Evolutionary conservation across 2,113 vertebrate genomes (phyloP).

Genomic region (Edolisoma coerulescens): DNA sequence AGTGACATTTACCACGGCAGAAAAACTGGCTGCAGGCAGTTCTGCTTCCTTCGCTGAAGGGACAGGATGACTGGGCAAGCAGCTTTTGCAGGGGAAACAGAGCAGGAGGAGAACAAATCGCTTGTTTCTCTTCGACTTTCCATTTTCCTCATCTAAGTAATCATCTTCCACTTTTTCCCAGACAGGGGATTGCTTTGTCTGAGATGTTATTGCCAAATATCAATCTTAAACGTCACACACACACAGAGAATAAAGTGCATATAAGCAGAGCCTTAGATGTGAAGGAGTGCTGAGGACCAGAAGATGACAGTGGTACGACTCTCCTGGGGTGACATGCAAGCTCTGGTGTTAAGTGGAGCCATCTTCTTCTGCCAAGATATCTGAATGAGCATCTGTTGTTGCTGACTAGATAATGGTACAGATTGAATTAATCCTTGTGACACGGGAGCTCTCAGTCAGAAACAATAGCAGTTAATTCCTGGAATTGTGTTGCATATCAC

Average conservation of each 20-base stretch:
- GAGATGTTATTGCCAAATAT: slow-evolving; percentile 26
- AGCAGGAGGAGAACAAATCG: not conserved
- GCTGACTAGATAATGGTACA: not conserved
- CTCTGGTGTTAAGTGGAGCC: not conserved
- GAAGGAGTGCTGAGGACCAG: not conserved
- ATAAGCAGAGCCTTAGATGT: not conserved
- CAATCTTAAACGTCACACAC: slow-evolving; percentile 21
- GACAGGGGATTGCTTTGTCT: not conserved
- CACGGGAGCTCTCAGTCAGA: not conserved
- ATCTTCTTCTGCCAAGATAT: not conserved
- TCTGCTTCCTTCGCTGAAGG: not conserved
- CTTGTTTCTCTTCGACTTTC: not conserved
- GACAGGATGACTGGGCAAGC: not conserved
- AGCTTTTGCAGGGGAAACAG: not conserved
- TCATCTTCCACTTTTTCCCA: slow-evolving; percentile 8
- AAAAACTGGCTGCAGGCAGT: slow-evolving; percentile 25
- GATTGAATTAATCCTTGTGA: slow-evolving; percentile 1
- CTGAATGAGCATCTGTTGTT: not conserved
- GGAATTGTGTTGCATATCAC: not conserved
- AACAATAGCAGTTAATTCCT: slow-evolving; percentile 19
- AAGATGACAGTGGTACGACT: not conserved
- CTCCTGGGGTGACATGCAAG: not conserved
- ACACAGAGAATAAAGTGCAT: not conserved
- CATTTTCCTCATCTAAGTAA: slow-evolving; percentile 41
- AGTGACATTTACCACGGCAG: not conserved